A percentile compares a stretch with the other conserved stretches of the same genome.
phyloP scores from a whole-genome alignment of 2,888 invertebrate genomes.

The Tromatobia lineatoria region DNA sequence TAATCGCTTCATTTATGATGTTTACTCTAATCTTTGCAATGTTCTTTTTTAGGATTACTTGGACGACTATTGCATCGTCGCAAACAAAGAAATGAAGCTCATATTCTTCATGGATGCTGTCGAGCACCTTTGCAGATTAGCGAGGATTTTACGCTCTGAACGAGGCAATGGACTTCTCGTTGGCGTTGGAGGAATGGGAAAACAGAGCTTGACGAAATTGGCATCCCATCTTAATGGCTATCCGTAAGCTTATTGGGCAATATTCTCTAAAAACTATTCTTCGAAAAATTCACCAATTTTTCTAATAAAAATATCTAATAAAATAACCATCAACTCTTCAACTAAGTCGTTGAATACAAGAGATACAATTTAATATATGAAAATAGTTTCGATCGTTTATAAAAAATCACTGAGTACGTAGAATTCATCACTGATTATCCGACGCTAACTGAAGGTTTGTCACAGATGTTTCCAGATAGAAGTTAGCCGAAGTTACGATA shows the following conservation, averaged over 20 bases:
- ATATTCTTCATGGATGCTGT: slow-evolving; percentile 96
- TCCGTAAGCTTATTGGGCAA: slow-evolving; percentile 86
- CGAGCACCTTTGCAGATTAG: slow-evolving; percentile 94
- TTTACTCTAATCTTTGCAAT: neutral
- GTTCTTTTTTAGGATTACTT: slow-evolving; percentile 90
- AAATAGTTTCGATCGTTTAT: too few relatives aligned
- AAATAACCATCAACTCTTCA: too few relatives aligned
- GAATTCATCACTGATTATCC: neutral
- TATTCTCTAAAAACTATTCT: neutral
- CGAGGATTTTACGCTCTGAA: slow-evolving; percentile 93
- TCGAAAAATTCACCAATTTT: too few relatives aligned
- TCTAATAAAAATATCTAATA: too few relatives aligned
- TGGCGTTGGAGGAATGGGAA: slow-evolving; percentile 96
- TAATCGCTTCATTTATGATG: neutral
- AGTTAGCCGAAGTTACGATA: slow-evolving; percentile 94
- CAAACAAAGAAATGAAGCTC: slow-evolving; percentile 92
- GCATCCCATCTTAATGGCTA: slow-evolving; percentile 95
- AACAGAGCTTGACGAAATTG: slow-evolving; percentile 94
- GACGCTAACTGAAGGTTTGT: neutral
- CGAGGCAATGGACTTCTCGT: slow-evolving; percentile 96
- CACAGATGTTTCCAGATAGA: slow-evolving; percentile 95
- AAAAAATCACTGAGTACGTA: neutral
- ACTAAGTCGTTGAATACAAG: too few relatives aligned
- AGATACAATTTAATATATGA: too few relatives aligned
- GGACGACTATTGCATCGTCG: slow-evolving; percentile 93